phyloP scores from a whole-genome alignment of 2,113 vertebrate species.

The Petromus typicus region DNA sequence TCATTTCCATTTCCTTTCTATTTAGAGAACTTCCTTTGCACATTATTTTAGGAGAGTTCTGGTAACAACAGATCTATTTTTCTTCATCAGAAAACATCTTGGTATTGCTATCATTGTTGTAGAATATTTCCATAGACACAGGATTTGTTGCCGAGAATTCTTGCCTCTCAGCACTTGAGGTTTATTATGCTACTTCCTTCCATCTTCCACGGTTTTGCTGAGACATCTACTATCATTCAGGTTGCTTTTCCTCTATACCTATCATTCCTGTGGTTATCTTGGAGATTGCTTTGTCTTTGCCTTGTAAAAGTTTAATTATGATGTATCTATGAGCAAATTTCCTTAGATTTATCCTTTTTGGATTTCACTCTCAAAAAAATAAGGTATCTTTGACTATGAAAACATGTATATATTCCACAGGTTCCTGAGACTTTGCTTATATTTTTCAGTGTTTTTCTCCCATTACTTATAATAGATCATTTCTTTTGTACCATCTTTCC shows the following conservation, averaged over 20 bases:
- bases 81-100: background rate
- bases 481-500: background rate
- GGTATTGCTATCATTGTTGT: background rate
- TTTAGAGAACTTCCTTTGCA: constrained; percentile 14
- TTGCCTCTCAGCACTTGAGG: constrained; percentile 13
- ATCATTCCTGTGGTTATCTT: constrained; percentile 11
- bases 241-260: background rate
- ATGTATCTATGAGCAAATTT: background rate
- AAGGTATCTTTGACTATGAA: background rate
- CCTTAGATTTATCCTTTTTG: background rate
- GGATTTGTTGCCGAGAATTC: background rate
- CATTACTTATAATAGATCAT: background rate
- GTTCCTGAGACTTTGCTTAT: background rate
- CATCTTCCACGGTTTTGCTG: background rate
- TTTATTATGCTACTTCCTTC: background rate
- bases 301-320: constrained; percentile 1
- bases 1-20: background rate
- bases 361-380: background rate
- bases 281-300: background rate
- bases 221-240: background rate
- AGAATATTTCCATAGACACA: background rate
- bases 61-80: background rate
- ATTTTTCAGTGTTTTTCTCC: background rate
- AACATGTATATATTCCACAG: background rate
- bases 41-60: constrained; percentile 8